These are phyloP conservation scores for Eciton burchellii DNA, from an alignment of 1,140 invertebrate genomes.

Conservation along the genomic window DNA sequence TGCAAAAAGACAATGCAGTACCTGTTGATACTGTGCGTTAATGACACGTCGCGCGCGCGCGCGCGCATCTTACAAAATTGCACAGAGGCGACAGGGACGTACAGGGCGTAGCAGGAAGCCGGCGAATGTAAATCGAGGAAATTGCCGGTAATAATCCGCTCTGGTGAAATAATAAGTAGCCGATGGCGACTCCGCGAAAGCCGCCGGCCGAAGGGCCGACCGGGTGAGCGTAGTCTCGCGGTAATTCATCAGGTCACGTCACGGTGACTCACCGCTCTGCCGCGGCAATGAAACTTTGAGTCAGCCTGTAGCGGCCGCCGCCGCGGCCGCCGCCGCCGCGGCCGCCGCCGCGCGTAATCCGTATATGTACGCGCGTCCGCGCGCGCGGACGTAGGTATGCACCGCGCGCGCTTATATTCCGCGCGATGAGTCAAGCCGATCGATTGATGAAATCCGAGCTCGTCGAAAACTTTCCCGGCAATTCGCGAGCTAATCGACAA, in stretches of 20 bases:
- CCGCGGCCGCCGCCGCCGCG: no score
- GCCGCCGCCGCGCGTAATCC: conserved; percentile 12
- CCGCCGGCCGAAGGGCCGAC: neutral
- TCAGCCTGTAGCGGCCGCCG: conserved; percentile 33
- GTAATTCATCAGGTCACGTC: conserved; percentile 41
- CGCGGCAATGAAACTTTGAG: conserved; percentile 60
- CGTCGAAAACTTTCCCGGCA: conserved; percentile 36
- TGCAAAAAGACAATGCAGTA: neutral
- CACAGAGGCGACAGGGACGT: neutral
- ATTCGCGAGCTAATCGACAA: conserved; percentile 37
- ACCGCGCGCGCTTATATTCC: conserved; percentile 48
- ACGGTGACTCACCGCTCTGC: conserved; percentile 53
- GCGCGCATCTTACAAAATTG: neutral
- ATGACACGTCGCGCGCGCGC: neutral
- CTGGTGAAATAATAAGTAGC: conserved; percentile 15
- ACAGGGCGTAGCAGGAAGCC: neutral
- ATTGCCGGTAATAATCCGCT: conserved; percentile 30
- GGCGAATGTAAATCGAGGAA: conserved; percentile 4
- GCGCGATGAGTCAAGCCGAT: conserved; percentile 62
- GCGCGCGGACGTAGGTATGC: conserved; percentile 32
- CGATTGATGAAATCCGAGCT: conserved; percentile 62
- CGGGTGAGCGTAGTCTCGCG: conserved; percentile 37
- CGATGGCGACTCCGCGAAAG: conserved; percentile 24
- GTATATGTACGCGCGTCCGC: neutral
- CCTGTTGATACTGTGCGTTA: neutral